Percentiles rank a stretch among this genome's conserved stretches.
These are phyloP conservation scores for Ambastaia sidthimunki DNA, from an alignment of 2,797 vertebrate species.

Conservation along the genomic window DNA sequence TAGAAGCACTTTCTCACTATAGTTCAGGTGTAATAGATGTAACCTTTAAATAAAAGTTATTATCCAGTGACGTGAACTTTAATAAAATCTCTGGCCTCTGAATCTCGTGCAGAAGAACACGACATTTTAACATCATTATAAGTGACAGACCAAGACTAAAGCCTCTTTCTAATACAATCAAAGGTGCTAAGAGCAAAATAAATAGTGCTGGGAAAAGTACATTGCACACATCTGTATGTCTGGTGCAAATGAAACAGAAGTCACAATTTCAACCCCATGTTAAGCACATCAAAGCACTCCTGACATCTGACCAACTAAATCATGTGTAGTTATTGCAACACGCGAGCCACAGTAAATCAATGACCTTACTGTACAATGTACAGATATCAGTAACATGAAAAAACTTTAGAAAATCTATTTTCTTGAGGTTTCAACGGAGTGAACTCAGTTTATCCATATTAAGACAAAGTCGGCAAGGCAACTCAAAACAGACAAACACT, in stretches of 20 bases:
- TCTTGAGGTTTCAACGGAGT: no score
- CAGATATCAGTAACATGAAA: no score
- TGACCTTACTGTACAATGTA: no score
- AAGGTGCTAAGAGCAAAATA: background rate
- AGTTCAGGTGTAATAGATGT: background rate
- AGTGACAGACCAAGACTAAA: background rate
- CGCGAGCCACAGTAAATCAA: no score
- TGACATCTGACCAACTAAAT: no score
- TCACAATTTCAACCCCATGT: no score
- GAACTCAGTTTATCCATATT: no score
- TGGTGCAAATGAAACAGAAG: no score
- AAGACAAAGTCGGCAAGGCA: no score
- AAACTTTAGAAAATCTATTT: no score
- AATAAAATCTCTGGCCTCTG: background rate
- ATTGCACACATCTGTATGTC: background rate
- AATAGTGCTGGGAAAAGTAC: background rate
- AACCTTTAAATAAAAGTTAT: background rate
- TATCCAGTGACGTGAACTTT: background rate
- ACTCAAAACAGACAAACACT: background rate
- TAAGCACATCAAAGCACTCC: no score
- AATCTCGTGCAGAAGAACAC: conserved; percentile 27
- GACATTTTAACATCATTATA: conserved; percentile 58
- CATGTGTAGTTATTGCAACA: no score
- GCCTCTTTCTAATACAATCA: conserved; percentile 57
- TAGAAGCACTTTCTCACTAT: background rate